Evolutionary conservation across 92 coral and sea anemone species (phyloP).

Genomic region (Zoanthus sansibaricus): DNA sequence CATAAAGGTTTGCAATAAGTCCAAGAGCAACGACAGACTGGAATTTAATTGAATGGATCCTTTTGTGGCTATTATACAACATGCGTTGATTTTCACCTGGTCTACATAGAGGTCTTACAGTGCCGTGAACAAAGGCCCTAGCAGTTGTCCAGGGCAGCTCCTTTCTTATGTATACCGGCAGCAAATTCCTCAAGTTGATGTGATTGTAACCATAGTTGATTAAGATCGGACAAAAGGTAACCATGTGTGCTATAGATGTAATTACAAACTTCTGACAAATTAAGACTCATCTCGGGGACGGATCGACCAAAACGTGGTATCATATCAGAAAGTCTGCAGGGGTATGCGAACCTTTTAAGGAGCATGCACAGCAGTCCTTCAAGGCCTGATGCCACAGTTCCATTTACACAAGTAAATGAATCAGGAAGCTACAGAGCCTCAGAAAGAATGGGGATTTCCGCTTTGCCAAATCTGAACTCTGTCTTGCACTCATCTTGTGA

Average conservation of each 20-base stretch:
- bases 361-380: too few species aligned
- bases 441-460: too few species aligned
- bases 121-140: conserved; percentile 26
- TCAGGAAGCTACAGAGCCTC: too few species aligned
- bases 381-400: too few species aligned
- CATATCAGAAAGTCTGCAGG: conserved; percentile 61
- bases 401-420: too few species aligned
- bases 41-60: not conserved
- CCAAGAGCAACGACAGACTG: conserved; percentile 25
- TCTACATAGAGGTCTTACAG: conserved; percentile 37
- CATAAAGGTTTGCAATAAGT: not conserved
- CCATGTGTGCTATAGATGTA: too few species aligned
- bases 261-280: too few species aligned
- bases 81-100: conserved; percentile 18
- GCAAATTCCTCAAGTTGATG: conserved; percentile 33
- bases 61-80: not conserved
- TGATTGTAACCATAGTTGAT: not conserved
- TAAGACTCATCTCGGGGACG: conserved; percentile 46
- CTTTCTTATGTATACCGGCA: conserved; percentile 14
- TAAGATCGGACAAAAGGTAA: too few species aligned
- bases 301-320: conserved; percentile 68
- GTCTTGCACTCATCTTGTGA: conserved; percentile 47
- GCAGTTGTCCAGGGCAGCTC: conserved; percentile 47
- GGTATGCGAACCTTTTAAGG: conserved; percentile 44
- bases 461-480: too few species aligned